phyloP scores from a whole-genome alignment of 2,888 invertebrate genomes.

The Melikaiella ostensackeni region DNA sequence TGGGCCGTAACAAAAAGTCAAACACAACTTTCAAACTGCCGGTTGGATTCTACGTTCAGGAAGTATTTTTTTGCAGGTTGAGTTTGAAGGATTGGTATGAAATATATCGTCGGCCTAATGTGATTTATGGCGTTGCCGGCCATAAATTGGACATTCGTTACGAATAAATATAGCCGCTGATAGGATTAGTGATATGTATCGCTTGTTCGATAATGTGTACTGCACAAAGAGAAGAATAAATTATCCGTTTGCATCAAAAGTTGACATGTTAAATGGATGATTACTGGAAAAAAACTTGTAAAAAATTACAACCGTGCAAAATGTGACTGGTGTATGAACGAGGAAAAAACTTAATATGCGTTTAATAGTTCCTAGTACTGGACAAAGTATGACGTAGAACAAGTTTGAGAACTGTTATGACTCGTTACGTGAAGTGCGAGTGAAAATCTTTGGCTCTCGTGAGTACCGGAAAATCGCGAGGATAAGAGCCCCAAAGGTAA shows the following conservation, averaged over 20 bases:
- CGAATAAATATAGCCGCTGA: conserved; percentile 64
- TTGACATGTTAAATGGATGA: conserved; percentile 11
- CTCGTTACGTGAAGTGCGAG: conserved; percentile 36
- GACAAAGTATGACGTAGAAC: background rate
- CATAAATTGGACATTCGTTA: conserved; percentile 62
- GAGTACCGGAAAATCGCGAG: conserved; percentile 24
- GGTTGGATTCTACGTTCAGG: background rate
- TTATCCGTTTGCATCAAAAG: conserved; percentile 37
- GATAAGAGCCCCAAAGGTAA: conserved; percentile 20
- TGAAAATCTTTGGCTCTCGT: conserved; percentile 18
- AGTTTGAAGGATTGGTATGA: background rate
- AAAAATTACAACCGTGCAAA: conserved; percentile 9
- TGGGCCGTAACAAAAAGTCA: background rate
- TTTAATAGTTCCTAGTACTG: conserved; percentile 12
- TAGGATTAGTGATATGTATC: conserved; percentile 59
- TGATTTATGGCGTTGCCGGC: conserved; percentile 47
- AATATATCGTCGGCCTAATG: conserved; percentile 38
- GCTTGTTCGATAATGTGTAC: conserved; percentile 59
- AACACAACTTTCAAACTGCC: background rate
- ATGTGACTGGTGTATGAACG: background rate
- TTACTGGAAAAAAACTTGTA: conserved; percentile 10
- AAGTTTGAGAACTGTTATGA: conserved; percentile 26
- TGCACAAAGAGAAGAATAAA: conserved; percentile 53
- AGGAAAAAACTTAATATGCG: background rate
- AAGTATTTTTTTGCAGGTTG: background rate